Evolutionary conservation across 2,888 invertebrate genomes (phyloP).

Genomic region (Diadromus collaris): DNA sequence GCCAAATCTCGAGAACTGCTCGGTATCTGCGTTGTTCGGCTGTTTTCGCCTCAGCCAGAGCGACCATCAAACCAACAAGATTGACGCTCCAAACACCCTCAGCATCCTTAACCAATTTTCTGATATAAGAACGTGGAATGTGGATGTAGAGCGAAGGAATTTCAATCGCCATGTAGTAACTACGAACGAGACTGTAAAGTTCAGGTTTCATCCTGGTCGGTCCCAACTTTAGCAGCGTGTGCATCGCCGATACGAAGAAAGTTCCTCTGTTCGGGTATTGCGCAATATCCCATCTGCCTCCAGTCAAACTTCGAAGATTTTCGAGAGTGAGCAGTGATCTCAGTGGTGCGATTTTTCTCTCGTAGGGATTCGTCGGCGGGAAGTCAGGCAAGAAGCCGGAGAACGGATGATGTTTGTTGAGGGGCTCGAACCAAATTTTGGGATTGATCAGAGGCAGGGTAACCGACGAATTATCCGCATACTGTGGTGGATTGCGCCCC

Average conservation of each 20-base stretch:
- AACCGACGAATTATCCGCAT: not conserved
- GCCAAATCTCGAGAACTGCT: constrained; percentile 39
- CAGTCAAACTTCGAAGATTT: constrained; percentile 48
- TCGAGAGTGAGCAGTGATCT: constrained; percentile 30
- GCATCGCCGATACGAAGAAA: constrained; percentile 58
- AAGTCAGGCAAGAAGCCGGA: constrained; percentile 58
- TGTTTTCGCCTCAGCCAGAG: constrained; percentile 44
- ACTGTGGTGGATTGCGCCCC: constrained; percentile 18
- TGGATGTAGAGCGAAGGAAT: constrained; percentile 44
- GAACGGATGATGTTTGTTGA: constrained; percentile 60
- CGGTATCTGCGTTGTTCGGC: constrained; percentile 6
- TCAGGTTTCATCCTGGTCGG: constrained; percentile 16
- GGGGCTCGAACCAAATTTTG: constrained; percentile 52
- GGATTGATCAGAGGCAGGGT: constrained; percentile 63
- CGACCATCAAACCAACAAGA: constrained; percentile 50
- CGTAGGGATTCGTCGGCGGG: not conserved
- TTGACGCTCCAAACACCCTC: constrained; percentile 59
- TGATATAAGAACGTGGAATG: constrained; percentile 56
- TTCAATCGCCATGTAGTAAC: constrained; percentile 54
- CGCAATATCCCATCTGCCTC: constrained; percentile 53
- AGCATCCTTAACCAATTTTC: constrained; percentile 49
- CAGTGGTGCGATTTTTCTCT: constrained; percentile 46
- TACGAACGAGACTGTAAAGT: constrained; percentile 40
- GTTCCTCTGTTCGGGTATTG: constrained; percentile 60
- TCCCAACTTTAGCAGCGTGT: constrained; percentile 38